Evolutionary conservation across 2,113 vertebrate genomes (phyloP), one percentile per base, ranked within the genome.

Genomic region (Nesoenas mayeri): DNA sequence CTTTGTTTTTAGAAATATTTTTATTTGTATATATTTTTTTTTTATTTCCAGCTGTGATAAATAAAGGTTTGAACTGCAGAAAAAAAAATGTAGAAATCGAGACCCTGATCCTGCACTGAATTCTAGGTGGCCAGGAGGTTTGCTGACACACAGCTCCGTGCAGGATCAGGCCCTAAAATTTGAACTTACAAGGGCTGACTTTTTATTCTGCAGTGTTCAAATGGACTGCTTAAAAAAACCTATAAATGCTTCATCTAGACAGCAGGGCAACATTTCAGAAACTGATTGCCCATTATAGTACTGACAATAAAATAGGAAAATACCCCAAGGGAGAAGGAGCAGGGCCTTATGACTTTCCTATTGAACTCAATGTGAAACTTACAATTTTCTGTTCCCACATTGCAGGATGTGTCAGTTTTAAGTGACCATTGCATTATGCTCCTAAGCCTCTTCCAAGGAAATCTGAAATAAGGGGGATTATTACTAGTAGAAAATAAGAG

Each of bases 161-260:
- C 24, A 51, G 44, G 57, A 95, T 93, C 57, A 92, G 61, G 70
- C 62, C 95, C 65, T 94, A 86, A 96, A 93, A 92, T 78, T 77
- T 91, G 73, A 94, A 87, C 53, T 91, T 84, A 53, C 11, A 87
- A 65, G 56, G 36, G 15, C 69, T 91, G 69, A 58, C 44, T 91
- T 94, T 95, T 94, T 75, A 87, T 96, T 94, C 91, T 81, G 28
- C 73, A 82, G 36, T 89, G 88, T 92, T 96, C 65, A 93, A 91
- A 95, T 94, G 85, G 80, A 94, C 88, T 96, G 88, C 92, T 94
- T 94, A 89, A 93, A 94, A 47, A 97, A 89, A 75, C 5, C 85
- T 92, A 93, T 95, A 96, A 97, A 96, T 95, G 90, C 93, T 89
- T 96, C 92, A 93, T 96, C 93, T 91, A 96, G 96, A 95, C 96